Percentiles rank a stretch among this genome's conserved stretches.
Conservation (phyloP, 2,888 invertebrate species). For the Pinctada fucata region DNA sequence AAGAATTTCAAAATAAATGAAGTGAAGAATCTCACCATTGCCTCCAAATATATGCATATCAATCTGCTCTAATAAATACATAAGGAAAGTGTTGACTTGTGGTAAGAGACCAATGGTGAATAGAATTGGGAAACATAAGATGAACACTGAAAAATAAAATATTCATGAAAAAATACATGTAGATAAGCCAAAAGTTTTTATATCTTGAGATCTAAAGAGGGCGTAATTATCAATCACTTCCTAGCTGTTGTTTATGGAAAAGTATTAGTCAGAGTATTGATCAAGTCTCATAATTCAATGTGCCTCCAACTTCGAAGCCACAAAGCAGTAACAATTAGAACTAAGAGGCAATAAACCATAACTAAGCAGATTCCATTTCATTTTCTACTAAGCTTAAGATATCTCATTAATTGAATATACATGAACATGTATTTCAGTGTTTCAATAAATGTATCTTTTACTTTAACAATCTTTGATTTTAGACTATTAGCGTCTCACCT, state of each 20-base stretch:
- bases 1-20: too few relatives aligned
- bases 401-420: too few relatives aligned
- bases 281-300: too few relatives aligned
- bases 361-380: too few relatives aligned
- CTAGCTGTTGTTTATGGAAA: neutral
- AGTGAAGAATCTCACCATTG: constrained; percentile 80
- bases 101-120: constrained; percentile 98
- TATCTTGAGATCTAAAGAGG: neutral
- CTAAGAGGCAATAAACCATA: too few relatives aligned
- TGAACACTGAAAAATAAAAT: constrained; percentile 79
- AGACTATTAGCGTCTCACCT: constrained; percentile 55
- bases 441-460: too few relatives aligned
- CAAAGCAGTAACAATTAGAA: too few relatives aligned
- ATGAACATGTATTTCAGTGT: too few relatives aligned
- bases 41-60: constrained; percentile 83
- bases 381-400: too few relatives aligned
- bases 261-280: too few relatives aligned
- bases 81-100: constrained; percentile 95
- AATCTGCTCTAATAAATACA: constrained; percentile 96
- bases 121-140: constrained; percentile 93
- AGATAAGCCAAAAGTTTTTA: neutral
- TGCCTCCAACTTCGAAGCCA: too few relatives aligned
- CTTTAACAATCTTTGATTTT: too few relatives aligned
- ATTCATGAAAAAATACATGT: neutral
- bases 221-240: neutral